Base-by-base conservation (phyloP, 2,888 invertebrate genomes). In the Pegoplata infirma region DNA sequence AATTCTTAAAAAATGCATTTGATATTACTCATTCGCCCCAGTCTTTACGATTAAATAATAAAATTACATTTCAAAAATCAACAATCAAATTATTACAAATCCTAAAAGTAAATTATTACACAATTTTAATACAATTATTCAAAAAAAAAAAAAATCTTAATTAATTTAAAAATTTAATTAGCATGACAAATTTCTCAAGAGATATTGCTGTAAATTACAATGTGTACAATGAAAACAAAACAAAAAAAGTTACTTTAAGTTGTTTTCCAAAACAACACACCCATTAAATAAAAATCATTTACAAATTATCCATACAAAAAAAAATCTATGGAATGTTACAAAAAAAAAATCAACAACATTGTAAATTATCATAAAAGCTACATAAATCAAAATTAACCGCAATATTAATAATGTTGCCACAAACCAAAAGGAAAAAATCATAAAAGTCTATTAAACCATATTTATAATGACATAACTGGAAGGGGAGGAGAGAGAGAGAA, bases 371-470 rank as follows among this genome's bases (percentile, higher is more conserved):
- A 74, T 78, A 67, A 74, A 73, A 58, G 23, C 14, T 7, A 49
- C 47, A 64, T 73, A 72, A 77, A 77, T 77, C 72, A 67, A 72
- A 77, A 67, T 72, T 63, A 66, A 49, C 53, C 66, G 8, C 40
- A 71, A 55, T 46, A 59, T 66, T 66, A 28, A 59, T 47, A 67
- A 61, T 55, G 28, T 7, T 19, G 47, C n/a, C 46, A 46, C 3
- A 59, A 23, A n/a, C 14, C 12, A 28, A 14, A 19, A 19, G 16
- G 19, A 51, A 44, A 14, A 17, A 73, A 0, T 1, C 2, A 51
- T 51, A 23, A 8, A 16, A 7, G 8, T 36, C 40, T 46, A 44
- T 10, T 5, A 28, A 14, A 56, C 6, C 10, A 10, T 10, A n/a
- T n/a, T n/a, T n/a, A n/a, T n/a, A 10, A 32, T 32, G 32, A 28